These are phyloP conservation scores for Nomada hirtipes DNA, from an alignment of 2,888 invertebrate species.

Conservation along the genomic window DNA sequence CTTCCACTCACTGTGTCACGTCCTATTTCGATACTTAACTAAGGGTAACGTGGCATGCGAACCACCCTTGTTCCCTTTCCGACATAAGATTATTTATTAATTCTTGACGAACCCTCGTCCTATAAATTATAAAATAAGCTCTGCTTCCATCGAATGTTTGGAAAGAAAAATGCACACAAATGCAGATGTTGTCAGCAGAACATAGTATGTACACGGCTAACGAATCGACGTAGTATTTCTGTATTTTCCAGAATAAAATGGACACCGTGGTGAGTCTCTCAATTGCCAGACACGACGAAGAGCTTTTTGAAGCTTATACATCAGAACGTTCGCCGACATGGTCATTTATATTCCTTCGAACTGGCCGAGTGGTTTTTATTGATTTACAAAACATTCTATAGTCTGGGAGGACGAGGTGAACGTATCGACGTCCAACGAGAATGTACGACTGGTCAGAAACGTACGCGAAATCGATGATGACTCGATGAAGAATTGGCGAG, in stretches of 20 bases:
- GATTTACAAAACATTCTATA: constrained; percentile 38
- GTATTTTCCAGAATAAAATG: background rate
- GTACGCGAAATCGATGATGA: background rate
- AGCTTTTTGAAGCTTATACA: background rate
- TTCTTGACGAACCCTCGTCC: background rate
- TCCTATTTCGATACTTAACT: constrained; percentile 62
- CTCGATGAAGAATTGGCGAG: constrained; percentile 61
- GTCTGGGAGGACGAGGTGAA: constrained; percentile 52
- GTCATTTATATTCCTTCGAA: constrained; percentile 38
- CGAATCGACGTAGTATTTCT: background rate
- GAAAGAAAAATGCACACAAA: no score
- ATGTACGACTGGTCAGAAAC: constrained; percentile 30
- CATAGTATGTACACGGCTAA: background rate
- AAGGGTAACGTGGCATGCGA: constrained; percentile 64
- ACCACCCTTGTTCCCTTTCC: background rate
- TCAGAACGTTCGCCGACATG: background rate
- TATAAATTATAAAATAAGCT: background rate
- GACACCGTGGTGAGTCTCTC: background rate
- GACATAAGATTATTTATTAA: background rate
- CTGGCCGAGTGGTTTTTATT: constrained; percentile 25
- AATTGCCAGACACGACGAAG: background rate
- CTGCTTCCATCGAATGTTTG: no score
- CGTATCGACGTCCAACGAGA: constrained; percentile 51
- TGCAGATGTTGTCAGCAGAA: no score
- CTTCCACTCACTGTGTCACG: constrained; percentile 53